Base-by-base conservation (phyloP, 2,113 vertebrate genomes). In the Microtus ochrogaster region DNA sequence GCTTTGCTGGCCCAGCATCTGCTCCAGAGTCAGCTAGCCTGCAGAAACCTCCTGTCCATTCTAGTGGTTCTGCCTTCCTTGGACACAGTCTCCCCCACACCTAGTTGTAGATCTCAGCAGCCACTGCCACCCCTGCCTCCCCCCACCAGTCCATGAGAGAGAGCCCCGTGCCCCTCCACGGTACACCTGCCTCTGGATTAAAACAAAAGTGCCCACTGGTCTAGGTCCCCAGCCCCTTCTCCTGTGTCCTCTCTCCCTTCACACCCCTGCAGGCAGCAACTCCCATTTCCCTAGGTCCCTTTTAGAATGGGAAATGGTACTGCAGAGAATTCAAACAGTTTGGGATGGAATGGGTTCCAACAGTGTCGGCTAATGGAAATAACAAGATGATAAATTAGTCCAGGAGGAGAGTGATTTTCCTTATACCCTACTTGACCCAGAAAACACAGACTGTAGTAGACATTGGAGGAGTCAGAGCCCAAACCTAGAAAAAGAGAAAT, bases 321-420 rank as follows among this genome's bases (percentile, higher is more conserved):
- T 12, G 0, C 94, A 79, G 91, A 61, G 84, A 97, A 96, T 92
- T 89, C 96, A 97, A 96, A 92, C 89, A 91, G 81, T 84, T 90
- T 90, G 39, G 90, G 52, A 33, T 2, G 10, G 79, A 81, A 85
- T 13, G 66, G 49, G 41, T 52, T 97, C 89, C 41, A 82, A 76
- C 92, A 94, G 96, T 88, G 79, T 88, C 76, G 33, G 84, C 84
- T 96, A 96, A 96, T 76, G 73, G 92, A 93, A 97, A 89, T 91
- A 95, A 95, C 94, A 89, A 84, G 92, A 92, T 89, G 94, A 96
- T 76, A 86, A 98, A 96, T 96, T 91, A 94, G 95, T 96, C 94
- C 90, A 92, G 47, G 84, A 61, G 88, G 88, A 97, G 89, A 83
- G 63, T 0, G 0, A 87, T 95, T 92, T 95, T 83, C 92, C 92